Base-by-base conservation (phyloP, 2,113 vertebrate genomes). In the Nycticryphes semicollaris region DNA sequence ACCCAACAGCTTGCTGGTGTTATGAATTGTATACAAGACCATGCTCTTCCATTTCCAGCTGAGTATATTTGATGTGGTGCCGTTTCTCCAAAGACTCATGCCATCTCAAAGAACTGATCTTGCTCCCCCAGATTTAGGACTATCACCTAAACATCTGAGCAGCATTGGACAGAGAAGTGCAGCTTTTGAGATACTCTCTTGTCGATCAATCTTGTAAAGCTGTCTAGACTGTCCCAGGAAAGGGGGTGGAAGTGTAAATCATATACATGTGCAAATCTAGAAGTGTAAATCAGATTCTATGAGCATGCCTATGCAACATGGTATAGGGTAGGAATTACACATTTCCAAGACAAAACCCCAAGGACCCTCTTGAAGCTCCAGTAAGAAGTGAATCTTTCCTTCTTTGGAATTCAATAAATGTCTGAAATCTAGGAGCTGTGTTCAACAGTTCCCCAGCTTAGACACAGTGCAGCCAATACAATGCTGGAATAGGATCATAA, bases 191-290 rank as follows among this genome's bases (percentile, higher is more conserved):
- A 84, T 60, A 76, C 19, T 87, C 53, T 92, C 39, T 80, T 89
- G 62, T 93, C 89, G 95, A 45, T 87, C 92, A 93, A 37, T 69
- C 84, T 33, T 81, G 45, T 73, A 86, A 83, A 90, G 66, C 73
- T 79, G 73, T 94, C 86, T 96, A 96, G 95, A 90, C 89, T 87
- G 31, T 64, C 80, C 73, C 66, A 53, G 83, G 33, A 92, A 73
- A 89, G 80, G 77, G 39, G 77, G 90, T 82, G 76, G 84, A 94
- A 92, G 77, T 91, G 94, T n/a, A 96, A 93, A 95, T 89, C 73
- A 92, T 56, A 90, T 89, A 77, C 9, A 94, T 28, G 73, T 64
- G 69, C 78, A 94, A 85, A 88, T 76, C 70, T 66, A 66, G 67
- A 93, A 90, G n/a, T 70, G 72, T 67, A 96, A 95, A 96, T 93